phyloP scores from a whole-genome alignment of 1,140 invertebrate genomes.

The Psix sp. region DNA sequence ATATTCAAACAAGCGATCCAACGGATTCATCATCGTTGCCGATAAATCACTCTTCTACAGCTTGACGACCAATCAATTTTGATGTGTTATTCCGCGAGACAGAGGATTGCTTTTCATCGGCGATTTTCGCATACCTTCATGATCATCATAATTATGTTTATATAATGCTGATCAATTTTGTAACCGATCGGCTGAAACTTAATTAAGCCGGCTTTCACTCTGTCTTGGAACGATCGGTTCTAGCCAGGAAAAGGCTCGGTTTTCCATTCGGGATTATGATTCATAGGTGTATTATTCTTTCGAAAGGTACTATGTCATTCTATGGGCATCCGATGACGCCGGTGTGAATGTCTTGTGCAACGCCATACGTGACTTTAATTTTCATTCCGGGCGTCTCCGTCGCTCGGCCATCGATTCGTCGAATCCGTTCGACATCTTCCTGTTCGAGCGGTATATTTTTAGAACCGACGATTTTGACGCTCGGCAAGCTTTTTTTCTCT shows the following conservation, averaged over 20 bases:
- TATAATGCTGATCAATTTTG: conserved; percentile 32
- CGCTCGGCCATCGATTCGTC: no score
- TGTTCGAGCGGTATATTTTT: no score
- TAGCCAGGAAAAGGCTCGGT: conserved; percentile 10
- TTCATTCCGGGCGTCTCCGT: no score
- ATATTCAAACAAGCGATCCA: no score
- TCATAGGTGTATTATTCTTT: conserved; percentile 29
- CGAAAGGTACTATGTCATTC: conserved; percentile 20
- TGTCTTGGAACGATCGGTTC: conserved; percentile 8
- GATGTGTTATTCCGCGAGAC: no score
- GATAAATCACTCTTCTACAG: no score
- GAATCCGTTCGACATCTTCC: no score
- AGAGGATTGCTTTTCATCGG: no score
- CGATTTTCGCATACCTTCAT: conserved; percentile 13
- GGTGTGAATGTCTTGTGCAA: conserved; percentile 16
- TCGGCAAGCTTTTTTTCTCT: no score
- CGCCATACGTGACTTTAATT: conserved; percentile 14
- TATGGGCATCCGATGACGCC: conserved; percentile 14
- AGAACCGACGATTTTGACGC: no score
- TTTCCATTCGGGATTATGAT: conserved; percentile 15
- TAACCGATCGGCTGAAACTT: conserved; percentile 12
- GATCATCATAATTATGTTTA: conserved; percentile 15
- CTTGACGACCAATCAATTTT: no score
- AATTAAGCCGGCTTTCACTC: conserved; percentile 29
- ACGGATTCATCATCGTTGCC: no score